Percentiles rank a stretch among this genome's conserved stretches.
These are phyloP conservation scores for Poecilia gillii DNA, from an alignment of 2,797 vertebrate genomes.

Conservation along the genomic window DNA sequence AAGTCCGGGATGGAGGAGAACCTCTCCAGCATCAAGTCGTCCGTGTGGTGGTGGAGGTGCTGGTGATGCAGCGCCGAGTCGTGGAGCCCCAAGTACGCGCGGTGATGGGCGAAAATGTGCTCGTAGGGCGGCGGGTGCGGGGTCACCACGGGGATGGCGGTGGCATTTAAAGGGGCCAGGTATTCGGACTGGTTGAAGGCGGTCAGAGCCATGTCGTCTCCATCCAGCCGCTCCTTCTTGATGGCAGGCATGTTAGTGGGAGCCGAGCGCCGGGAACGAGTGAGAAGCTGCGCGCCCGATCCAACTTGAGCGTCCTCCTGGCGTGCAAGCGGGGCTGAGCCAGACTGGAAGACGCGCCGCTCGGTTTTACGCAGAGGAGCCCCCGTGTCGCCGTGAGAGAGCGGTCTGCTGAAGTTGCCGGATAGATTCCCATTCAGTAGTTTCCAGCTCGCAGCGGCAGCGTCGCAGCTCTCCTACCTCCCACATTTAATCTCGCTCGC, in stretches of 20 bases:
- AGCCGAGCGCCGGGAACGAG: conserved; percentile 79
- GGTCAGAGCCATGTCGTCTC: conserved; percentile 92
- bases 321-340: conserved; percentile 74
- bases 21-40: conserved; percentile 93
- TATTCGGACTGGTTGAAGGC: conserved; percentile 93
- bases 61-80: conserved; percentile 85
- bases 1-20: conserved; percentile 94
- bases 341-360: conserved; percentile 82
- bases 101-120: conserved; percentile 89
- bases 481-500: conserved; percentile 85
- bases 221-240: conserved; percentile 94
- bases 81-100: conserved; percentile 89
- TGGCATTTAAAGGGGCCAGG: conserved; percentile 89
- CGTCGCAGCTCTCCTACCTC: conserved; percentile 81
- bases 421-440: conserved; percentile 83
- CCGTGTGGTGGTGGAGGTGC: conserved; percentile 87
- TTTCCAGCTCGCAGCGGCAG: conserved; percentile 75
- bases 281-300: conserved; percentile 76
- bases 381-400: conserved; percentile 79
- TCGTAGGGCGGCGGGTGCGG: conserved; percentile 91
- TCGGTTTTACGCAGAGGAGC: conserved; percentile 80
- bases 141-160: conserved; percentile 89
- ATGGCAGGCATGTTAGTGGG: conserved; percentile 92
- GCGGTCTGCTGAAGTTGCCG: conserved; percentile 79
- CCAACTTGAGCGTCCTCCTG: conserved; percentile 80